These are phyloP conservation scores for Pelodiscus sinensis DNA, from an alignment of 2,113 vertebrate genomes.

Conservation along the genomic window DNA sequence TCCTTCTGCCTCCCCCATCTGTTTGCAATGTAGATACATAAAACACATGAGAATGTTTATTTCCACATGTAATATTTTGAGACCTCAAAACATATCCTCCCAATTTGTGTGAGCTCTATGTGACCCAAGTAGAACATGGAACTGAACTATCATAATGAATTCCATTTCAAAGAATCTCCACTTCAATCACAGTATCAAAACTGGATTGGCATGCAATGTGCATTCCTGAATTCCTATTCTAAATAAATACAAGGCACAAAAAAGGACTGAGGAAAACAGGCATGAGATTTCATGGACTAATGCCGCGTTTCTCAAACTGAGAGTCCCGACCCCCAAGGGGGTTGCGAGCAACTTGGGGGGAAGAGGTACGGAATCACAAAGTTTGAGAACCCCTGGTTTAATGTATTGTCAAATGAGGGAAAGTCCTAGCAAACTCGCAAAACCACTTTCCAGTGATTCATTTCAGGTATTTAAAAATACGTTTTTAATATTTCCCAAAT, in stretches of 20 bases:
- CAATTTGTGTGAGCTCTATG: not conserved
- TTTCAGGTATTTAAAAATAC: not conserved
- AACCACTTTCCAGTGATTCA: not conserved
- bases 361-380: too few relatives aligned
- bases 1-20: slow-evolving; percentile 4
- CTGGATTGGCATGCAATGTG: not conserved
- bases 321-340: too few relatives aligned
- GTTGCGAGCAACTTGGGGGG: too few relatives aligned
- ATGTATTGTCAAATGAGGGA: too few relatives aligned
- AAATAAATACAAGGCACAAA: not conserved
- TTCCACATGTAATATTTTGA: slow-evolving; percentile 6
- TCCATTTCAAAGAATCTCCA: not conserved
- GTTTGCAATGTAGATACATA: not conserved
- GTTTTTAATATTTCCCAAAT: not conserved
- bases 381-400: too few relatives aligned
- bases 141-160: not conserved
- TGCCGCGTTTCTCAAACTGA: too few relatives aligned
- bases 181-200: not conserved
- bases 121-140: not conserved
- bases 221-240: not conserved
- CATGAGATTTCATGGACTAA: not conserved
- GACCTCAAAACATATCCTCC: not conserved
- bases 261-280: not conserved
- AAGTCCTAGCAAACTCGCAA: too few relatives aligned
- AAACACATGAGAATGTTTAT: not conserved